Conservation (phyloP, 2,797 vertebrate species). For the Buphagus erythrorhynchus region DNA sequence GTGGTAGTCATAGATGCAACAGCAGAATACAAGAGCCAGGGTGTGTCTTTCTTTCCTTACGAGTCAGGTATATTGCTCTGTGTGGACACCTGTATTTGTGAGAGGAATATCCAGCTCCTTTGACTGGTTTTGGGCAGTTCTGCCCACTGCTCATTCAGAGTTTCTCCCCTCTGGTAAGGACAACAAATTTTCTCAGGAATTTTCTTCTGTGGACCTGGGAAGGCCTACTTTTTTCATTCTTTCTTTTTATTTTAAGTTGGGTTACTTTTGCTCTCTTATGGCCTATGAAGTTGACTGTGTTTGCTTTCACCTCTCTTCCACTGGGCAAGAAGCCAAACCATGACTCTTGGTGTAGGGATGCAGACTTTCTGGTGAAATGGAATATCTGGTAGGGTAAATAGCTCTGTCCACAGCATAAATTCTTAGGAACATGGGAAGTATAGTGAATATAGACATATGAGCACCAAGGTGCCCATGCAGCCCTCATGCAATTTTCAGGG, state of each 20-base stretch:
- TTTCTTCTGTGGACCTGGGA: neutral
- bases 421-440: neutral
- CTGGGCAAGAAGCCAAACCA: neutral
- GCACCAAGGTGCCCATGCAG: neutral
- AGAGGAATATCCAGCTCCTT: neutral
- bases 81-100: neutral
- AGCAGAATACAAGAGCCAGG: neutral
- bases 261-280: neutral
- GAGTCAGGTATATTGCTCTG: neutral
- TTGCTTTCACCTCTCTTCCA: neutral
- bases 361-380: neutral
- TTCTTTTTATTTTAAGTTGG: neutral
- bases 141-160: neutral
- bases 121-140: neutral
- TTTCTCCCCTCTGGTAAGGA: neutral
- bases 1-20: accelerated
- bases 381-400: neutral
- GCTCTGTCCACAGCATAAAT: neutral
- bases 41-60: neutral
- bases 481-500: neutral
- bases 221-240: neutral
- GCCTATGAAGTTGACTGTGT: neutral
- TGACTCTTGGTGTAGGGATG: neutral
- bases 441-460: neutral
- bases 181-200: neutral